Conservation (phyloP, 2,888 invertebrate genomes). For the Microctonus aethiopoides region DNA sequence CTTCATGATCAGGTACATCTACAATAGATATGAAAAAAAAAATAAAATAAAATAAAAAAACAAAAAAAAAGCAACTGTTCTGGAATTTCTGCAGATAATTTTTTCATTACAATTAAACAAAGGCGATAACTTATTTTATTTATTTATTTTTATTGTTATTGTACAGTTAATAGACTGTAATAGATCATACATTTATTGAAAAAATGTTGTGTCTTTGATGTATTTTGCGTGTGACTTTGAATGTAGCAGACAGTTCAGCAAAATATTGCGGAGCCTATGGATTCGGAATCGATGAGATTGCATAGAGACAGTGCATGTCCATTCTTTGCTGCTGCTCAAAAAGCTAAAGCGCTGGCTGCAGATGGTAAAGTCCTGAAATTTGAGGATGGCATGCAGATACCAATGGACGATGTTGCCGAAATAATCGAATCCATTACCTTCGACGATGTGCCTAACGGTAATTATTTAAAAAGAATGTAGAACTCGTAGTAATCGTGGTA, state of each 20-base stretch:
- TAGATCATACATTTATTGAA: not conserved
- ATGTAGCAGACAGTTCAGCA: slow-evolving; percentile 51
- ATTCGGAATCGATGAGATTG: slow-evolving; percentile 55
- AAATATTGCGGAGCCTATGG: slow-evolving; percentile 50
- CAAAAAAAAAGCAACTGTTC: not conserved
- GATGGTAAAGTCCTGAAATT: slow-evolving; percentile 57
- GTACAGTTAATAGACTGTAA: not conserved
- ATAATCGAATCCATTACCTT: slow-evolving; percentile 70
- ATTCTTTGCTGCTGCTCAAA: slow-evolving; percentile 55
- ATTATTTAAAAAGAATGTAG: slow-evolving; percentile 37
- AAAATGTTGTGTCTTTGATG: slow-evolving; percentile 21
- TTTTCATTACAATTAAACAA: not conserved
- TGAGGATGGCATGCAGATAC: slow-evolving; percentile 63
- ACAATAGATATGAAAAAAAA: not conserved
- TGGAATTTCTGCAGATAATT: not conserved
- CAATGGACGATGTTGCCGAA: slow-evolving; percentile 63
- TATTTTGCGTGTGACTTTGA: slow-evolving; percentile 29
- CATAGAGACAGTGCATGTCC: slow-evolving; percentile 58
- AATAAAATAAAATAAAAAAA: slow-evolving; percentile 6
- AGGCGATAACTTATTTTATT: not conserved
- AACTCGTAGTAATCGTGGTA: not conserved
- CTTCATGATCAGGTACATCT: slow-evolving; percentile 56
- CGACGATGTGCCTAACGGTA: slow-evolving; percentile 69
- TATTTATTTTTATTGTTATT: not conserved
- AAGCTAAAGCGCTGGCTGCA: slow-evolving; percentile 52